Conservation (phyloP, 2,797 vertebrate species). For the Gymnopithys bicolor region DNA sequence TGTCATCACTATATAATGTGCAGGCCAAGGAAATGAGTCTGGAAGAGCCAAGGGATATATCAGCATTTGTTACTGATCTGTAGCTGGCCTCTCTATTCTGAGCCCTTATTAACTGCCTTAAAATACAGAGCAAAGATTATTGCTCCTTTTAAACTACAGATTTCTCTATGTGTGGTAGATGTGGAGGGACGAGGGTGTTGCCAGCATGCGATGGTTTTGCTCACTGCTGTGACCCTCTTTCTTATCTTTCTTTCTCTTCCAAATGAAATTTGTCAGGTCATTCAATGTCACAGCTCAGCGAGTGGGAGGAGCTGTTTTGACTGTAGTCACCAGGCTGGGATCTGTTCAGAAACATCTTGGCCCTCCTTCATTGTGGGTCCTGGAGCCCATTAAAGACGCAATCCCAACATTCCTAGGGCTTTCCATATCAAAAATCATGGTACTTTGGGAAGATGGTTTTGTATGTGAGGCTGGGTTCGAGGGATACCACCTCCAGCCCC, state of each 20-base stretch:
- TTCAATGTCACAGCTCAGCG: background rate
- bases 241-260: background rate
- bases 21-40: background rate
- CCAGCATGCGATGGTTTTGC: background rate
- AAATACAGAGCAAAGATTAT: background rate
- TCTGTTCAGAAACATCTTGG: background rate
- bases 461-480: background rate
- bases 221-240: background rate
- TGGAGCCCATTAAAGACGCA: background rate
- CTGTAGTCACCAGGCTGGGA: background rate
- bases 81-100: background rate
- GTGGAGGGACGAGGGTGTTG: background rate
- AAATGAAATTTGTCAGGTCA: background rate
- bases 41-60: background rate
- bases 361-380: rapidly evolving
- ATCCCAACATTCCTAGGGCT: background rate
- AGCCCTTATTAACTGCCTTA: background rate
- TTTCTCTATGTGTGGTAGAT: rapidly evolving
- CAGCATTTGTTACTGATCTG: background rate
- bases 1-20: background rate
- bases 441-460: background rate
- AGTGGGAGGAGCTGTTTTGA: background rate
- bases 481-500: background rate
- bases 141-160: background rate
- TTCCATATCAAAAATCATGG: background rate